Conservation (phyloP, 2,888 invertebrate genomes). For the Conus canariensis region DNA sequence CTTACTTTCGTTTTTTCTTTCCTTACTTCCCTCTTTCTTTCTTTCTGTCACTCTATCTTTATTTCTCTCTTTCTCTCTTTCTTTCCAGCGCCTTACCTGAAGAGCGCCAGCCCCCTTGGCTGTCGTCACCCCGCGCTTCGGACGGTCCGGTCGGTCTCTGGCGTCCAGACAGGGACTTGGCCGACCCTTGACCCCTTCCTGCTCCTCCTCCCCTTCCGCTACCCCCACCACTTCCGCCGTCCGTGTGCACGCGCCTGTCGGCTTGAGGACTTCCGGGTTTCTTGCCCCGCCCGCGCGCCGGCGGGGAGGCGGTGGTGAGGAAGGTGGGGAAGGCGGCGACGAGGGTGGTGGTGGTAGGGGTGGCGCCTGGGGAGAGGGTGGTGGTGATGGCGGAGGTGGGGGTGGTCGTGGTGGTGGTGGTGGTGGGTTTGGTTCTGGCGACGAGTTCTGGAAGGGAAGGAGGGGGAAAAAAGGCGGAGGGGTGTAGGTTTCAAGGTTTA, state of each 20-base stretch:
- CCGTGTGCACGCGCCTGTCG: constrained; percentile 14
- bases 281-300: too few species aligned
- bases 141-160: too few species aligned
- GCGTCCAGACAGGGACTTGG: too few species aligned
- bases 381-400: background rate
- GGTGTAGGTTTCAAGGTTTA: too few species aligned
- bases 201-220: background rate
- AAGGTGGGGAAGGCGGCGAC: background rate
- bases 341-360: background rate
- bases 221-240: background rate
- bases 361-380: constrained; percentile 1
- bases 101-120: too few species aligned
- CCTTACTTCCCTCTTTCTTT: too few species aligned
- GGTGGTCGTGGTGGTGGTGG: background rate
- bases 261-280: constrained; percentile 13
- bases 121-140: too few species aligned
- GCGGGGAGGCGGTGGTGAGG: background rate
- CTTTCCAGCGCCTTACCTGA: background rate
- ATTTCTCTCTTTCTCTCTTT: too few species aligned
- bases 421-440: constrained; percentile 26
- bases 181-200: background rate
- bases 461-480: too few species aligned
- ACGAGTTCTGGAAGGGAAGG: background rate
- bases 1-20: too few species aligned
- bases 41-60: too few species aligned